Base-by-base conservation (phyloP, 2,113 vertebrate species). In the Sander vitreus region DNA sequence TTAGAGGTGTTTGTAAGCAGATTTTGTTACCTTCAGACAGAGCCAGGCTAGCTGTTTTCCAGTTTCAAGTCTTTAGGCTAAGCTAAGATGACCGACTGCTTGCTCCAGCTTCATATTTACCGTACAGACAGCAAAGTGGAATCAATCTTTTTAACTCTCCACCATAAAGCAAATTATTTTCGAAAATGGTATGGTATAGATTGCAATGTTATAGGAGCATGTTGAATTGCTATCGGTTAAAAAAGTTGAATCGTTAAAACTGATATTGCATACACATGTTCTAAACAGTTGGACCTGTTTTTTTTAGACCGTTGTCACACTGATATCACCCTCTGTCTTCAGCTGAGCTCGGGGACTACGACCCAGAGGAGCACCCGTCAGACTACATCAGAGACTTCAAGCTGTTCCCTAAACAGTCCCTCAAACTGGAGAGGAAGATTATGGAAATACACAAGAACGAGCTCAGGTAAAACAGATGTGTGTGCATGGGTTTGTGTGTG, bases 331-430 rank as follows among this genome's bases (percentile, higher is more conserved):
- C 0, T 64, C 50, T 82, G 54, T 60, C 25, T 79, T 23, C 67
- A 99, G 98, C 97, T 93, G 98, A 99, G 84, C 95, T 99, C 13
- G 98, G 98, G 71, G 97, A 99, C 93, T 97, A 97, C 0, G 97
- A 99, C 86, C 96, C 96, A 73, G 97, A 99, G 45, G 97, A 98
- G 77, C 97, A 99, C 77, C 96, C 97, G 16, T 97, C 96, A 69
- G 97, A 98, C 95, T 99, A 99, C 84, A 95, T 99, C 95, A 95
- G 92, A 1, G 96, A 99, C 84, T 99, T 99, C 76, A 97, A 96
- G 83, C 96, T 99, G 89, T 99, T 99, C 89, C 98, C 98, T 19
- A 99, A 99, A 91, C 98, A 99, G 72, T 97, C 97, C 39, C 97
- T 97, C 89, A 99, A 98, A 83, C 96, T 99, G 23, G 97, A 99